These are phyloP conservation scores for Cossypha polioptera DNA, from an alignment of 2,797 vertebrate genomes.

Conservation along the genomic window DNA sequence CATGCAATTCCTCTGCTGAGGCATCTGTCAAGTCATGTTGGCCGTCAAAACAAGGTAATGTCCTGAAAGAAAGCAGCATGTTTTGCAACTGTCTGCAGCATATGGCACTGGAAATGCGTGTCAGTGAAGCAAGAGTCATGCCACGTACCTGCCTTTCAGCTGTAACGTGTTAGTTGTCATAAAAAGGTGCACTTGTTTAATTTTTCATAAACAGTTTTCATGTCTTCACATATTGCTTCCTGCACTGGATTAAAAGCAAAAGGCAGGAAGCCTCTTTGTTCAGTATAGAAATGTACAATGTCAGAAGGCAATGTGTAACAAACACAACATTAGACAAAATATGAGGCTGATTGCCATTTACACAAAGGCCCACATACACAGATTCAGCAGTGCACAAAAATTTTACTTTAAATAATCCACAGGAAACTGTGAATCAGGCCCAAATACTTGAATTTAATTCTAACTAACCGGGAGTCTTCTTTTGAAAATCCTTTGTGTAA, in stretches of 20 bases:
- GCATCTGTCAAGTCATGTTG: slow-evolving; percentile 61
- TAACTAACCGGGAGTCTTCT: background rate
- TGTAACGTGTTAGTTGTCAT: background rate
- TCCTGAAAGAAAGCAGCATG: slow-evolving; percentile 40
- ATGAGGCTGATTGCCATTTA: background rate
- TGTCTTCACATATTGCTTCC: background rate
- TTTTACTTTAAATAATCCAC: background rate
- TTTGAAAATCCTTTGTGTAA: slow-evolving; percentile 6
- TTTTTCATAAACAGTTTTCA: slow-evolving; percentile 15
- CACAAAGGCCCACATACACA: background rate
- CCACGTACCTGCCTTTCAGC: background rate
- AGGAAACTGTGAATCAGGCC: background rate
- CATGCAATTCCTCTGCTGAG: slow-evolving; percentile 22
- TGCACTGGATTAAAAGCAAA: background rate
- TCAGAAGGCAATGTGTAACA: background rate
- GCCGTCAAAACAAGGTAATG: slow-evolving; percentile 7
- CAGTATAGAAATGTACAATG: background rate
- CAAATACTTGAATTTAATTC: background rate
- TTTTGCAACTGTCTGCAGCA: background rate
- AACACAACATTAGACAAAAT: background rate
- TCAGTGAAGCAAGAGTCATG: slow-evolving; percentile 3
- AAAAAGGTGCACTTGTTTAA: slow-evolving; percentile 9
- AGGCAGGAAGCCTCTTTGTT: background rate
- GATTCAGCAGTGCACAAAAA: background rate
- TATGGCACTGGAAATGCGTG: slow-evolving; percentile 32